A percentile compares a stretch with the other conserved stretches of the same genome.
Evolutionary conservation across 1,140 invertebrate species (phyloP).

Genomic region (Pseudomyrmex dendroicus): DNA sequence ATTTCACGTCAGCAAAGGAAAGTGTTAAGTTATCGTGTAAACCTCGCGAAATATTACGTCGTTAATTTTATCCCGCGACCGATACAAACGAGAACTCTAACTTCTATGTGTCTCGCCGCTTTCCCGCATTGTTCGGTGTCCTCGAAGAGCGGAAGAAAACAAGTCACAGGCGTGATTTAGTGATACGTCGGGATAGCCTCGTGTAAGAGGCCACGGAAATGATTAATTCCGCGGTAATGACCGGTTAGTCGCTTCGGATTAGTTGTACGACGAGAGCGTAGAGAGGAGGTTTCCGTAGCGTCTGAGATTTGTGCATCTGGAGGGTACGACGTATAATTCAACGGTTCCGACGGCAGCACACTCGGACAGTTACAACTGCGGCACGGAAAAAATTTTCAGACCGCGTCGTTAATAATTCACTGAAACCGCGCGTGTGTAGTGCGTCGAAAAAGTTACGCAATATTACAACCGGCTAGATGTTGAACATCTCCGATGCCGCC

Average conservation of each 20-base stretch:
- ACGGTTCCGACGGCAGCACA: conserved; percentile 37
- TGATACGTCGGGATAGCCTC: conserved; percentile 41
- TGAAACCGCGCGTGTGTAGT: neutral
- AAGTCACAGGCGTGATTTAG: conserved; percentile 60
- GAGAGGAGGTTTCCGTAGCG: conserved; percentile 49
- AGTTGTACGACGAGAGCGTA: conserved; percentile 65
- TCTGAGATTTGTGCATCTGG: conserved; percentile 79
- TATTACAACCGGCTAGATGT: conserved; percentile 18
- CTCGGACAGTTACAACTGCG: conserved; percentile 3
- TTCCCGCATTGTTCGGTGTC: conserved; percentile 25
- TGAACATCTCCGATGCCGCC: conserved; percentile 1
- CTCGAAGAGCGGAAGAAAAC: conserved; percentile 30
- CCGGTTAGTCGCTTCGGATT: conserved; percentile 76
- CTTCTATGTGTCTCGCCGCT: neutral
- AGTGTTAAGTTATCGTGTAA: neutral
- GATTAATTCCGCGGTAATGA: conserved; percentile 82
- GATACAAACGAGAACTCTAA: neutral
- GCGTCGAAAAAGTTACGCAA: conserved; percentile 12
- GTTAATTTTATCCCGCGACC: neutral
- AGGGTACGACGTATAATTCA: conserved; percentile 78
- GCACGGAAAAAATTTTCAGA: conserved; percentile 34
- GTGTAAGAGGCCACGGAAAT: conserved; percentile 71
- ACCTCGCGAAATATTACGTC: neutral
- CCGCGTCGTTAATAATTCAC: conserved; percentile 38
- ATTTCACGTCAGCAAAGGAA: conserved; percentile 18